These are phyloP conservation scores for Parambassis ranga DNA, from an alignment of 2,797 vertebrate species.

Conservation along the genomic window DNA sequence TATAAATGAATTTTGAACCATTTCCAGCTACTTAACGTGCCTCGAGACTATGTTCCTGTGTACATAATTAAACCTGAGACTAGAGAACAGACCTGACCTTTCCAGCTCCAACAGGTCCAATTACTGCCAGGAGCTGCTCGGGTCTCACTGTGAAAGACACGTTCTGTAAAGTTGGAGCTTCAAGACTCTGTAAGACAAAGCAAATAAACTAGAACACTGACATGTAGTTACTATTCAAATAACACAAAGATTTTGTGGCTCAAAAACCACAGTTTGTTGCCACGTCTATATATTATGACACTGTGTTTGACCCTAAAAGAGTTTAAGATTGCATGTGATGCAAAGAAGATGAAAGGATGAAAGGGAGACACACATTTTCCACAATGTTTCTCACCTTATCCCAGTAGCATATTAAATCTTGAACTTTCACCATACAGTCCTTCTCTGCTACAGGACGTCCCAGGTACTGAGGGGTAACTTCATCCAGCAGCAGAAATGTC, in stretches of 20 bases:
- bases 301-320: not conserved
- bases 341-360: not conserved
- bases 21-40: not conserved
- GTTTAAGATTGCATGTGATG: not conserved
- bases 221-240: not conserved
- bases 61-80: not conserved
- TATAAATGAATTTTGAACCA: too few species aligned
- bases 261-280: too few species aligned
- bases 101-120: conserved; percentile 94
- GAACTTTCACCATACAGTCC: conserved; percentile 80
- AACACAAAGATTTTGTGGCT: too few species aligned
- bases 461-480: conserved; percentile 73
- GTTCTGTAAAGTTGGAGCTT: conserved; percentile 85
- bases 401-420: conserved; percentile 90
- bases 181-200: conserved; percentile 69
- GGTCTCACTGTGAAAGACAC: conserved; percentile 85
- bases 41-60: not conserved
- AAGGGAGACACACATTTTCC: not conserved
- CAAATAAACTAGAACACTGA: not conserved
- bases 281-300: too few species aligned
- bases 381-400: conserved; percentile 83
- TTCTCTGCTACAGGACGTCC: conserved; percentile 67
- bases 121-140: conserved; percentile 88
- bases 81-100: conserved; percentile 69
- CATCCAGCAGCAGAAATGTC: conserved; percentile 92